These are phyloP conservation scores for Ancistrus triradiatus DNA, from an alignment of 2,113 vertebrate species.

Conservation along the genomic window DNA sequence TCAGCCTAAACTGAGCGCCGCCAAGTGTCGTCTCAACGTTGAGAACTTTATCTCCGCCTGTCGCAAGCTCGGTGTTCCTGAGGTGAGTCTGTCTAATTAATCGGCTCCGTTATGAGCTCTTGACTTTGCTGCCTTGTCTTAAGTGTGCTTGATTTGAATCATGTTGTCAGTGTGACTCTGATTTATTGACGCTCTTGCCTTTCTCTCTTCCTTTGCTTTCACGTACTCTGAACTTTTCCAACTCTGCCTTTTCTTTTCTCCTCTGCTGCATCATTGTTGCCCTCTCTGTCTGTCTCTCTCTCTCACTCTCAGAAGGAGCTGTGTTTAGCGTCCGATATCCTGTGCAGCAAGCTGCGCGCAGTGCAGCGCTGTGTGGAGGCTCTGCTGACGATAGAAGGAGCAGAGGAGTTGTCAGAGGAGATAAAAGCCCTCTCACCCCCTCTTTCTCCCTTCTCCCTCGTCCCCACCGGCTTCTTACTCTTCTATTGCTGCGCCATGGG, in stretches of 20 bases:
- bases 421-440: slow-evolving; percentile 9
- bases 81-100: slow-evolving; percentile 67
- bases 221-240: not conserved
- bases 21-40: slow-evolving; percentile 81
- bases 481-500: slow-evolving; percentile 79
- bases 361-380: slow-evolving; percentile 71
- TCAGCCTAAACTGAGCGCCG: slow-evolving; percentile 82
- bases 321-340: slow-evolving; percentile 78
- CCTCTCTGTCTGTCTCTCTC: not conserved
- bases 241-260: not conserved
- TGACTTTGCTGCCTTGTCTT: not conserved
- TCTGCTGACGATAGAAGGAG: slow-evolving; percentile 57
- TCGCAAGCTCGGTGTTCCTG: slow-evolving; percentile 78
- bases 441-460: slow-evolving; percentile 50
- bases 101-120: not conserved
- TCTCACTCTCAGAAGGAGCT: slow-evolving; percentile 66
- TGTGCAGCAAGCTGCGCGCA: slow-evolving; percentile 72
- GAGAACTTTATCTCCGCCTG: slow-evolving; percentile 84
- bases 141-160: slow-evolving; percentile 3
- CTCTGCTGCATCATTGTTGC: slow-evolving; percentile 7
- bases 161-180: not conserved
- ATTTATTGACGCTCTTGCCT: slow-evolving; percentile 10
- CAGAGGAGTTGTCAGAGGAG: slow-evolving; percentile 43
- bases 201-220: not conserved
- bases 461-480: slow-evolving; percentile 77